Percentiles rank a stretch among this genome's conserved stretches.
Conservation (phyloP, 2,113 vertebrate species). For the Plecotus auritus region DNA sequence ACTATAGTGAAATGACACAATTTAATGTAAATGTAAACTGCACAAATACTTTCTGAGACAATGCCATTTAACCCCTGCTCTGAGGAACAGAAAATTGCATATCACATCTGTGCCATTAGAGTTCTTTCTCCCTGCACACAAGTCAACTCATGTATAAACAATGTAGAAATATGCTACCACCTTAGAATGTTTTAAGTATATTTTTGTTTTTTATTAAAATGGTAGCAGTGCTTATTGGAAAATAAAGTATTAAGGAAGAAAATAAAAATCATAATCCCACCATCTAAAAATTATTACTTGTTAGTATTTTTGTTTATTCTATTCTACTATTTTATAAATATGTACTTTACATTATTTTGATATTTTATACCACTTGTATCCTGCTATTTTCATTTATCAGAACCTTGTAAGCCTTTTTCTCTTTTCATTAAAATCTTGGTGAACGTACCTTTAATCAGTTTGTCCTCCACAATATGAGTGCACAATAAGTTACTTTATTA, state of each 20-base stretch:
- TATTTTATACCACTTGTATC: neutral
- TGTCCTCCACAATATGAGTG: neutral
- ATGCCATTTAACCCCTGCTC: neutral
- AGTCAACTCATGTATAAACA: neutral
- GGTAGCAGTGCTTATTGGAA: neutral
- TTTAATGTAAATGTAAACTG: slow-evolving; percentile 4
- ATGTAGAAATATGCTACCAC: neutral
- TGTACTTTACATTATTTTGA: neutral
- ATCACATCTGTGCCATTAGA: neutral
- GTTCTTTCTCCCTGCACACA: neutral
- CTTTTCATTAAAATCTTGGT: neutral
- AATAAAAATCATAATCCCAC: neutral
- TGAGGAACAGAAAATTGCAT: neutral
- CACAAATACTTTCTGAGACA: slow-evolving; percentile 38
- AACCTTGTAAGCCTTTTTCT: neutral
- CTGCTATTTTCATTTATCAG: neutral
- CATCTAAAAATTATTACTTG: neutral
- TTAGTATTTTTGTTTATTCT: neutral
- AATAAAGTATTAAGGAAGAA: neutral
- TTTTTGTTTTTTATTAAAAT: neutral
- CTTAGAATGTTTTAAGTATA: neutral
- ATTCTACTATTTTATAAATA: neutral
- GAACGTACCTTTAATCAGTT: neutral
- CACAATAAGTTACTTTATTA: neutral
- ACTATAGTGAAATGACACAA: slow-evolving; percentile 5